Evolutionary conservation across 2,888 invertebrate genomes (phyloP), one percentile per base, ranked within the genome.

Genomic region (Drosophila hawaiiensis): DNA sequence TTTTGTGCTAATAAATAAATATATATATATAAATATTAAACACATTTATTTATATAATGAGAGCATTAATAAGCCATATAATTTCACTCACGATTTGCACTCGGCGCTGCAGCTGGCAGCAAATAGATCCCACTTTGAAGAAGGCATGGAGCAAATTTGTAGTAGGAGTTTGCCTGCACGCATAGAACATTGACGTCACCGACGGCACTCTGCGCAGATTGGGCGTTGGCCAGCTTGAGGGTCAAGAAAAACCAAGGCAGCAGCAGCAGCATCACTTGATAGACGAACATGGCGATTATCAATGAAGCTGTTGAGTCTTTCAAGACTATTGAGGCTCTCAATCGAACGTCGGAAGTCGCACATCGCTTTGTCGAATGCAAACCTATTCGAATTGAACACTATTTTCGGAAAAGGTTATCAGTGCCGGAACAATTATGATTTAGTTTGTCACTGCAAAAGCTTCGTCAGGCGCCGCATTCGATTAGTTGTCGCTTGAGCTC

Each of bases 351-450:
- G 39, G 43, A 28, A 55, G 14, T 43, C 14, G 22, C 16, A 14
- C 33, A 19, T n/a, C 29, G 29, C 19, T 50, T 22, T 35, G 6
- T 37, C 54, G 33, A 35, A 31, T 39, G 49, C 16, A 16, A 49
- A 29, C 16, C 49, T 55, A 47, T 73, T 63, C 54, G 49, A 53
- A 37, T 19, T 31, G 50, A 41, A 55, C 43, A 49, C 12, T 31
- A 35, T 50, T 53, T 56, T n/a, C 4, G n/a, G 22, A 43, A 66
- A 43, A 72, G 87, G 84, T 87, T 84, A 84, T 89, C 89, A 54
- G 43, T 33, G 49, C 47, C 10, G 53, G 52, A 25, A 35, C 76
- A 81, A 79, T 79, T 86, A 76, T 83, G 71, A 49, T 82, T 39
- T 78, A 2, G 6, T 71, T 19, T 41, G 53, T 53, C 61, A 67